A percentile compares a stretch with the other conserved stretches of the same genome.
phyloP scores from a whole-genome alignment of 2,113 vertebrate genomes.

The Rhinolophus sinicus region DNA sequence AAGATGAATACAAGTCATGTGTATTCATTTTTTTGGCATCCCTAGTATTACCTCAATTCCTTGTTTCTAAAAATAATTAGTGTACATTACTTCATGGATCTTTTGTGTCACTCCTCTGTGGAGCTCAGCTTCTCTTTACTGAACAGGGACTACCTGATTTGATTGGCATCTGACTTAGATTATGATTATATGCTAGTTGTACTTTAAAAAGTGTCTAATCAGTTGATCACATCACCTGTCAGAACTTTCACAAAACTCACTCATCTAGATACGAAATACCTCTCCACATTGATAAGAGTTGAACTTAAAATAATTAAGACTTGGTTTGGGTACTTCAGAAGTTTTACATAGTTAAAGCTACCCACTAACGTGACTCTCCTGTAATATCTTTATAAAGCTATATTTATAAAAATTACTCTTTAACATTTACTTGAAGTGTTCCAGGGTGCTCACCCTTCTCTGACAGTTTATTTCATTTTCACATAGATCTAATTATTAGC shows the following conservation, averaged over 20 bases:
- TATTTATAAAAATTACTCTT: background rate
- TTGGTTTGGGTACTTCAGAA: background rate
- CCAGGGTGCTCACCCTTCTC: background rate
- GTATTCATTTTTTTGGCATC: too few relatives aligned
- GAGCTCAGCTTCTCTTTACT: background rate
- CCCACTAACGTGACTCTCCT: background rate
- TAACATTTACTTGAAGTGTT: background rate
- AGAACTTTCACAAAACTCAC: background rate
- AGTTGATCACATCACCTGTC: background rate
- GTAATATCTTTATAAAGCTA: background rate
- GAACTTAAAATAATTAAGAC: conserved; percentile 21
- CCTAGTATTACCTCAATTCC: background rate
- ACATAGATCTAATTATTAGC: background rate
- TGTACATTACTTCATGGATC: background rate
- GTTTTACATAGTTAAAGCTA: conserved; percentile 1
- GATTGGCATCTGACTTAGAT: background rate
- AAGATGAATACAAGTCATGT: too few relatives aligned
- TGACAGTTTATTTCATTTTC: conserved; percentile 19
- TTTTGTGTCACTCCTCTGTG: background rate
- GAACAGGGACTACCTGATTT: background rate
- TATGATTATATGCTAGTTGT: background rate
- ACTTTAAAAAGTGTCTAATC: background rate
- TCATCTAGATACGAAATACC: background rate
- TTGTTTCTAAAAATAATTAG: background rate
- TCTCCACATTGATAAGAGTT: conserved; percentile 12